Conservation (phyloP, 2,113 vertebrate species). For the Lucifuga dentata region DNA sequence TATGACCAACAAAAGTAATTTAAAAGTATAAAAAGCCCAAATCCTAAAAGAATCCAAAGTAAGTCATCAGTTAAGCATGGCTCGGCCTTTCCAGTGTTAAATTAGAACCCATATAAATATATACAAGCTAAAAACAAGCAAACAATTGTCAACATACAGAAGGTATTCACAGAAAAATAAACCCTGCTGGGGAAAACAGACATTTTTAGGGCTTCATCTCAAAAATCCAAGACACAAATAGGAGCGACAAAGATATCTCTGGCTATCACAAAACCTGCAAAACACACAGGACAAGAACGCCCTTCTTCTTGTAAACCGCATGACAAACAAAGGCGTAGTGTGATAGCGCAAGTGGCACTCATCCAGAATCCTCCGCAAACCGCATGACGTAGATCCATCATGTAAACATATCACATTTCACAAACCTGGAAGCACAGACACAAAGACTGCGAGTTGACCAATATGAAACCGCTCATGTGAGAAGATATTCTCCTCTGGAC, state of each 20-base stretch:
- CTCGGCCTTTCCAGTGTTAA: no score
- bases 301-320: slow-evolving; percentile 33
- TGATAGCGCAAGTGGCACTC: slow-evolving; percentile 49
- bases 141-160: slow-evolving; percentile 20
- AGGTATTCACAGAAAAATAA: slow-evolving; percentile 49
- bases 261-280: slow-evolving; percentile 61
- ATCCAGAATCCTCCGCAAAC: slow-evolving; percentile 59
- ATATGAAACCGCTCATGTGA: slow-evolving; percentile 58
- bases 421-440: slow-evolving; percentile 40
- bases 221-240: slow-evolving; percentile 70
- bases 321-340: slow-evolving; percentile 68
- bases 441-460: slow-evolving; percentile 69
- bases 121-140: slow-evolving; percentile 32
- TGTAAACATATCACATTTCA: slow-evolving; percentile 41
- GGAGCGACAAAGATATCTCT: slow-evolving; percentile 71
- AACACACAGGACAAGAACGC: slow-evolving; percentile 60
- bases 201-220: slow-evolving; percentile 57
- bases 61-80: no score
- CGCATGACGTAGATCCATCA: slow-evolving; percentile 26
- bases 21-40: no score
- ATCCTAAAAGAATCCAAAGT: no score
- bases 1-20: no score
- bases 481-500: slow-evolving; percentile 61
- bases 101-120: slow-evolving; percentile 3
- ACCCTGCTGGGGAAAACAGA: slow-evolving; percentile 36